These are phyloP conservation scores for Chymomyza fuscimana DNA, from an alignment of 2,888 invertebrate species.

Conservation along the genomic window DNA sequence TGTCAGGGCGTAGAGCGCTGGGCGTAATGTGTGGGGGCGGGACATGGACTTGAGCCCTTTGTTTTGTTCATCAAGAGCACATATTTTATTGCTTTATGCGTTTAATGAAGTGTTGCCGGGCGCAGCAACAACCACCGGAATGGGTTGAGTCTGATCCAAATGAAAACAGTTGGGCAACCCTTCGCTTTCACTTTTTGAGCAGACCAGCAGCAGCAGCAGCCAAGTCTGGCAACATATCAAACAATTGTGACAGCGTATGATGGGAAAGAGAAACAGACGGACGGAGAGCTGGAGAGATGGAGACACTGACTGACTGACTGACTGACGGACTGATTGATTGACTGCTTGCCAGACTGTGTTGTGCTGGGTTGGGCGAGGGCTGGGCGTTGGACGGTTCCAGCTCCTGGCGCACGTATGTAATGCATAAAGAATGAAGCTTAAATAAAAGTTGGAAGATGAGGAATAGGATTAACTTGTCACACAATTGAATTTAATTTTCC, in stretches of 20 bases:
- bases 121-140: conserved; percentile 9
- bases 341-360: conserved; percentile 32
- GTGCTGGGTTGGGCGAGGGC: background rate
- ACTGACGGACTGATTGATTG: conserved; percentile 34
- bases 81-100: conserved; percentile 71
- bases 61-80: conserved; percentile 59
- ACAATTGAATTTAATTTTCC: conserved; percentile 78
- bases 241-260: conserved; percentile 62
- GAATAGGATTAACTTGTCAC: conserved; percentile 77
- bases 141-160: background rate
- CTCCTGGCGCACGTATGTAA: conserved; percentile 50
- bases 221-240: conserved; percentile 56
- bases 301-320: conserved; percentile 23
- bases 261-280: conserved; percentile 20
- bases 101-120: conserved; percentile 71
- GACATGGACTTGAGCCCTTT: conserved; percentile 27
- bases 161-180: conserved; percentile 44
- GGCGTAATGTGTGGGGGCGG: background rate
- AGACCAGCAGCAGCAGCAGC: conserved; percentile 1
- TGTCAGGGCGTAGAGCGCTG: conserved; percentile 43
- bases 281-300: background rate
- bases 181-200: conserved; percentile 63
- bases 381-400: background rate
- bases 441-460: conserved; percentile 74
- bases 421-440: conserved; percentile 75